Conservation (phyloP, 2,113 vertebrate genomes). For the Cavia porcellus region DNA sequence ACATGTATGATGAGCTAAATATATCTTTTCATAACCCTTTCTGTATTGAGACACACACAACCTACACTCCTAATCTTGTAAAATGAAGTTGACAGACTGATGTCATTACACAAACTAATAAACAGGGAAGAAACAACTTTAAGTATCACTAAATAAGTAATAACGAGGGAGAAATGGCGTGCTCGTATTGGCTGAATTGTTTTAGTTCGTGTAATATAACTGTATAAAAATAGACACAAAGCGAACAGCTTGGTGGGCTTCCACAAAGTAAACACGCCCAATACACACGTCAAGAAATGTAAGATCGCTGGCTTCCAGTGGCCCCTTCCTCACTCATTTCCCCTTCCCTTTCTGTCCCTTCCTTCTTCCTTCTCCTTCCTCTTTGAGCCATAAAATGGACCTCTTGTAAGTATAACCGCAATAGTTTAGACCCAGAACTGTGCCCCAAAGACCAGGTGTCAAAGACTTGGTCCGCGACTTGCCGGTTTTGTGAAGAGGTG, state of each 20-base stretch:
- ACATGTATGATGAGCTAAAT: slow-evolving; percentile 55
- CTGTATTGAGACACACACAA: slow-evolving; percentile 39
- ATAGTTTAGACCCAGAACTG: not conserved
- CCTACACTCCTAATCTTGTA: not conserved
- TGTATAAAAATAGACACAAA: slow-evolving; percentile 4
- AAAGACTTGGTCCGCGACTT: not conserved
- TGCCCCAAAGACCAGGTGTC: not conserved
- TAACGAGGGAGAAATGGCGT: not conserved
- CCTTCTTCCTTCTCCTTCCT: not conserved
- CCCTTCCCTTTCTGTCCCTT: not conserved
- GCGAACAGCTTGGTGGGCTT: not conserved
- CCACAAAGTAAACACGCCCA: not conserved
- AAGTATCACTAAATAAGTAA: slow-evolving; percentile 13
- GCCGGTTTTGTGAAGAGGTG: not conserved
- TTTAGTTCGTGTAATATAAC: not conserved
- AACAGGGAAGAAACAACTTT: slow-evolving; percentile 24
- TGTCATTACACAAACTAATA: slow-evolving; percentile 42
- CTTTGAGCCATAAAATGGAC: not conserved
- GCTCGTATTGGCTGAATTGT: not conserved
- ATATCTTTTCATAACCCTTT: slow-evolving; percentile 53
- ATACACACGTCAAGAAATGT: not conserved
- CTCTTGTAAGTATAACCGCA: not conserved
- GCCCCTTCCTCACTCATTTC: not conserved
- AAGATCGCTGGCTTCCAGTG: not conserved
- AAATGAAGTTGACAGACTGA: slow-evolving; percentile 54